A percentile compares a stretch with the other conserved stretches of the same genome.
Conservation (phyloP, 1,140 invertebrate species). For the Achatina immaculata region DNA sequence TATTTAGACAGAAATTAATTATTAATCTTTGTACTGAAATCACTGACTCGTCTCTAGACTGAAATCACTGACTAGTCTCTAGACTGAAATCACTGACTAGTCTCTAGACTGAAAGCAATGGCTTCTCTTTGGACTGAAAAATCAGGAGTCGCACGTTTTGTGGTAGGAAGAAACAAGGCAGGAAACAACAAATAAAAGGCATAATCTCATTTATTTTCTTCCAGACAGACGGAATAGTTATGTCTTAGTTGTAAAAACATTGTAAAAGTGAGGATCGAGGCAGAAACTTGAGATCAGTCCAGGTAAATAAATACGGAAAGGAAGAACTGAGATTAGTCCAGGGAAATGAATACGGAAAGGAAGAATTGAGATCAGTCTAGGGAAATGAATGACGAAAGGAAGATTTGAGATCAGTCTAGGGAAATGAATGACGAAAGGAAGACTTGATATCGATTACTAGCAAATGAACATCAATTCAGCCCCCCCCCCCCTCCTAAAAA, state of each 20-base stretch:
- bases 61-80: not conserved
- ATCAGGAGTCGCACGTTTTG: not conserved
- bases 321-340: not conserved
- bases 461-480: too few relatives aligned
- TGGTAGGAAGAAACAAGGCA: not conserved
- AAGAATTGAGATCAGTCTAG: not conserved
- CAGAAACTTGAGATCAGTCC: not conserved
- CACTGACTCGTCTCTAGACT: not conserved
- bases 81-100: not conserved
- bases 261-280: not conserved
- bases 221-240: not conserved
- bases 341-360: conserved; percentile 16
- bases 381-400: not conserved
- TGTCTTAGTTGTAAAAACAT: not conserved
- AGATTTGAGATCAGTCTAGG: too few relatives aligned
- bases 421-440: too few relatives aligned
- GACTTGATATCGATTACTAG: too few relatives aligned
- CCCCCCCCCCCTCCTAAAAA: too few relatives aligned
- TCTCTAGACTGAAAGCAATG: not conserved
- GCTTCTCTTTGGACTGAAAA: not conserved
- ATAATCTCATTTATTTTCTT: not conserved
- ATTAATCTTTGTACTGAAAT: not conserved
- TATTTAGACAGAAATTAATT: not conserved
- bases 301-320: not conserved
- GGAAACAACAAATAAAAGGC: not conserved